Evolutionary conservation across 2,888 invertebrate genomes (phyloP), one percentile per base, ranked within the genome.

Genomic region (Orchesellides sinensis): DNA sequence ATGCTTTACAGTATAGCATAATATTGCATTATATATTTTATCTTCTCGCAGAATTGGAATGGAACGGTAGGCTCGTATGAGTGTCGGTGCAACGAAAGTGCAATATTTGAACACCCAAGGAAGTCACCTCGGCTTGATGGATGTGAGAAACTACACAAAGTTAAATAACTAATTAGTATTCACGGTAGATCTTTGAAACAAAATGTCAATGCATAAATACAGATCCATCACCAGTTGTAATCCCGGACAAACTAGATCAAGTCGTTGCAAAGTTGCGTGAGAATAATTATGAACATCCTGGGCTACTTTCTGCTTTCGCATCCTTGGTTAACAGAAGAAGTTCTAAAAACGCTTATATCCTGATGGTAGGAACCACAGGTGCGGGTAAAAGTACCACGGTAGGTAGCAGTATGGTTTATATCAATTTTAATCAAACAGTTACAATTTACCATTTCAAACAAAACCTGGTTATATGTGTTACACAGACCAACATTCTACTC

Each of bases 341-440:
- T 47, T 65, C 83, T 0, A 80, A 27, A 52, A 79, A 74, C 40
- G 83, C 74, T 2, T 83, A 83, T 32, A 73, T 83, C 5, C 10
- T 83, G 1, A 0, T 75, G 0, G 19, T 83, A 27, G 83, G 83
- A 56, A 45, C 69, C 8, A 61, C 80, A 0, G 83, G 83, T 23
- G 66, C 83, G 2, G 83, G 83, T 40, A 83, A 83, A 75, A 74
- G 74, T 8, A 52, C 56, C 12, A 40, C 75, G 6, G 83, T 83
- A 75, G n/a, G n/a, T n/a, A n/a, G n/a, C n/a, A 70, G 12, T 66
- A 8, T 5, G n/a, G 10, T 40, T 8, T 40, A 1, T n/a, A n/a
- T 32, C 32, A 32, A 32, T 10, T 32, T n/a, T n/a, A n/a, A n/a
- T n/a, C n/a, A n/a, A n/a, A n/a, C n/a, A n/a, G n/a, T n/a, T n/a